phyloP scores from a whole-genome alignment of 2,888 invertebrate genomes.

The Synanthedon andrenaeformis region DNA sequence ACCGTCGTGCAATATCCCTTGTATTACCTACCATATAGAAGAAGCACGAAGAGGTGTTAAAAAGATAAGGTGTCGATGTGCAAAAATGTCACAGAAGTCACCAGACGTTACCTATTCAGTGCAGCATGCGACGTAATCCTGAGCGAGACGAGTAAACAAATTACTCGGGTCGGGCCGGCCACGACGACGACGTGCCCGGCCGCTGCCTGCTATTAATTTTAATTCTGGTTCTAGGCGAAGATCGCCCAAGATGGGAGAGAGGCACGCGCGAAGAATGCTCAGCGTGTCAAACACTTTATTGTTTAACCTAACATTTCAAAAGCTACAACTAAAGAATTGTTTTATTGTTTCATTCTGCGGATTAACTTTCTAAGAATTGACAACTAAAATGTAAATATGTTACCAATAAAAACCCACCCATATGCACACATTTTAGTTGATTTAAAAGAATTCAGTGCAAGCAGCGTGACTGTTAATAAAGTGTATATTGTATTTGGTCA shows the following conservation, averaged over 20 bases:
- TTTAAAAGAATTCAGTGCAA: no score
- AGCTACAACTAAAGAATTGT: no score
- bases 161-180: constrained; percentile 47
- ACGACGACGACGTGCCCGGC: constrained; percentile 32
- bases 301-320: background rate
- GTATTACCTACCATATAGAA: no score
- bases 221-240: constrained; percentile 58
- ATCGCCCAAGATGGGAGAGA: constrained; percentile 52
- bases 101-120: constrained; percentile 58
- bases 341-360: no score
- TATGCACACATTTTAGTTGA: no score
- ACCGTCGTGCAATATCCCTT: no score
- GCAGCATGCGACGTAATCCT: constrained; percentile 63
- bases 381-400: no score
- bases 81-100: constrained; percentile 27
- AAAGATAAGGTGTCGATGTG: background rate
- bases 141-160: constrained; percentile 65
- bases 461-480: no score
- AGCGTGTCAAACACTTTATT: constrained; percentile 1
- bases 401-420: no score
- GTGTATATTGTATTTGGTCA: no score
- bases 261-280: constrained; percentile 43
- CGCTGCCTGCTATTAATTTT: constrained; percentile 64
- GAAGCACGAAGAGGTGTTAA: no score
- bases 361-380: no score